A percentile compares a stretch with the other conserved stretches of the same genome.
phyloP scores from a whole-genome alignment of 2,113 vertebrate genomes.

The Zosterops lateralis region DNA sequence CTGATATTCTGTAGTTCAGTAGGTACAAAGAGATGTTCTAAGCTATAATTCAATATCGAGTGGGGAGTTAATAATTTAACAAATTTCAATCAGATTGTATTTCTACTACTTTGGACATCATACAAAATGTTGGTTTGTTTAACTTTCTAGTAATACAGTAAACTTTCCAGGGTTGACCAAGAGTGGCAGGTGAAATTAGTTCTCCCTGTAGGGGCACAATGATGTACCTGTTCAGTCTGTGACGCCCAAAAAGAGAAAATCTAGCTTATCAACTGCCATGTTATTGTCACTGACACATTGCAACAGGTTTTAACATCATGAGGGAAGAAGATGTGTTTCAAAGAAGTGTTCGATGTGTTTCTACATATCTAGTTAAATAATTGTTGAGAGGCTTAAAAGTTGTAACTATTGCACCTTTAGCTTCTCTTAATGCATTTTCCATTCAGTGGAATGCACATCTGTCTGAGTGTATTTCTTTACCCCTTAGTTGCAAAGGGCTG shows the following conservation, averaged over 20 bases:
- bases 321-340: background rate
- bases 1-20: background rate
- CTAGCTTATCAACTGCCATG: accelerated
- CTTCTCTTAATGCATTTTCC: background rate
- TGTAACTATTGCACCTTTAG: background rate
- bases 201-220: background rate
- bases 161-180: background rate
- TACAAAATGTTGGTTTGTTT: background rate
- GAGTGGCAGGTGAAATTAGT: background rate
- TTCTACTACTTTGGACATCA: background rate
- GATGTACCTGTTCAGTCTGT: background rate
- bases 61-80: background rate
- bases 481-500: background rate
- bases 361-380: background rate
- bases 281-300: background rate
- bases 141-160: background rate
- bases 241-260: background rate
- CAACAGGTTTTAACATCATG: background rate
- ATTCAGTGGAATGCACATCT: background rate
- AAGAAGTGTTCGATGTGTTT: background rate
- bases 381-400: background rate
- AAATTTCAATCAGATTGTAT: background rate
- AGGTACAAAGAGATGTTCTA: background rate
- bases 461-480: background rate
- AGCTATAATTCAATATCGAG: background rate